Evolutionary conservation across 1,140 invertebrate genomes (phyloP).

Genomic region (Bombus vancouverensis): DNA sequence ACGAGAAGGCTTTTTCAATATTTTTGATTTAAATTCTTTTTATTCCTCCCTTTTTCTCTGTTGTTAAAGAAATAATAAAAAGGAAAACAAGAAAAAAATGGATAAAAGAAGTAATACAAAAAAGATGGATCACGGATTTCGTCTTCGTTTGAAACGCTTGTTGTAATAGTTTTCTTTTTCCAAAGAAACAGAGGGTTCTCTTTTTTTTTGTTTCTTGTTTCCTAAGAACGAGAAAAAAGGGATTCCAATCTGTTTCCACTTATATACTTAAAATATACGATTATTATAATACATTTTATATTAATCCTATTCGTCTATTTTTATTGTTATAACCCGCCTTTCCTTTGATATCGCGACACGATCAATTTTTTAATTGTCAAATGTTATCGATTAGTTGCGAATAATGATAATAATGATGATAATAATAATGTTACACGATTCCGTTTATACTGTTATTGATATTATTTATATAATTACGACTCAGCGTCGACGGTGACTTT

Average conservation of each 20-base stretch:
- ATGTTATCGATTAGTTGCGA: background rate
- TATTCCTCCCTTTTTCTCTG: constrained; percentile 13
- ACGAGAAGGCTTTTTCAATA: constrained; percentile 6
- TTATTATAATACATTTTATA: constrained; percentile 82
- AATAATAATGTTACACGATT: constrained; percentile 12
- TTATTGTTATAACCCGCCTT: constrained; percentile 46
- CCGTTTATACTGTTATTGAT: constrained; percentile 8
- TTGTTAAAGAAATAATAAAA: constrained; percentile 36
- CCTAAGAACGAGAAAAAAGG: constrained; percentile 11
- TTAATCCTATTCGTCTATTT: constrained; percentile 74
- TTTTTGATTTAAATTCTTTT: constrained; percentile 10
- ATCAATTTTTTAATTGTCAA: constrained; percentile 11
- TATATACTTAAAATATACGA: constrained; percentile 70
- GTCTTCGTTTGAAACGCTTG: constrained; percentile 71
- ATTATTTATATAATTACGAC: constrained; percentile 13
- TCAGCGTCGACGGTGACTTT: background rate
- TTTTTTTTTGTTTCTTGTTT: constrained; percentile 3
- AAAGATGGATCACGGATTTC: constrained; percentile 30
- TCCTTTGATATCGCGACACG: constrained; percentile 2
- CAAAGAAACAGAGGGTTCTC: constrained; percentile 51
- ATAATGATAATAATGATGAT: background rate
- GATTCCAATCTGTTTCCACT: constrained; percentile 67
- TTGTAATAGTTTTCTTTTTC: constrained; percentile 74
- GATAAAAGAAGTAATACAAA: background rate
- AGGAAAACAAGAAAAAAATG: constrained; percentile 29